These are phyloP conservation scores for Ailurus styani DNA, from an alignment of 2,113 vertebrate genomes.

Conservation along the genomic window DNA sequence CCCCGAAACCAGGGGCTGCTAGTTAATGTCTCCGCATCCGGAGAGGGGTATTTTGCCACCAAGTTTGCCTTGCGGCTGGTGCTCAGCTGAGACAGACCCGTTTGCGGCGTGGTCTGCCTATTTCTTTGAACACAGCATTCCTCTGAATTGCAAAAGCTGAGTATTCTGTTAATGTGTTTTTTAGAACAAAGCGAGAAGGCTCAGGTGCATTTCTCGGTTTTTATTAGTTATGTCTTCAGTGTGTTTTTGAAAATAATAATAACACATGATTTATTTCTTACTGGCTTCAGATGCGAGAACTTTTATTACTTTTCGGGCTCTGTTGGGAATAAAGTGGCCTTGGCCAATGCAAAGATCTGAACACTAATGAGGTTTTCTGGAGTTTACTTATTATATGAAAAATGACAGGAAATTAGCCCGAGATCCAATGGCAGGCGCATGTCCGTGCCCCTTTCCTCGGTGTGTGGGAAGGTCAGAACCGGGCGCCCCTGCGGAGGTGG, in stretches of 20 bases:
- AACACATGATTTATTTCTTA: background rate
- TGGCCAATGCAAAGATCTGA: background rate
- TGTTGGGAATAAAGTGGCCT: background rate
- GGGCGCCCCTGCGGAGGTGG: accelerated
- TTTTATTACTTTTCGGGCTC: background rate
- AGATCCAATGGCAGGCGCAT: background rate
- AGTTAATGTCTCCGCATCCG: accelerated
- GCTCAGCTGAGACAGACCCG: accelerated
- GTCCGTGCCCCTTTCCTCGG: accelerated
- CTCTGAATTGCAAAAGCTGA: accelerated
- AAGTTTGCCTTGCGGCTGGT: accelerated
- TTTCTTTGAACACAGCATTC: accelerated
- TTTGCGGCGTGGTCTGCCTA: background rate
- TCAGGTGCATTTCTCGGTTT: background rate
- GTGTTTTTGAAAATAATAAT: background rate
- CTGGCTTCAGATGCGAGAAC: background rate
- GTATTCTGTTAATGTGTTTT: background rate
- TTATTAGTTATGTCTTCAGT: background rate
- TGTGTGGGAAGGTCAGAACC: background rate
- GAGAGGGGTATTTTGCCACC: accelerated
- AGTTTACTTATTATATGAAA: slow-evolving; percentile 40
- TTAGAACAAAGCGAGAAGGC: background rate
- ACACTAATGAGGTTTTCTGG: slow-evolving; percentile 46
- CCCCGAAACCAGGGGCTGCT: accelerated
- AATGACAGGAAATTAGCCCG: slow-evolving; percentile 42